Percentiles rank a stretch among this genome's conserved stretches.
phyloP scores from a whole-genome alignment of 2,888 invertebrate genomes.

The Athalia cordata region DNA sequence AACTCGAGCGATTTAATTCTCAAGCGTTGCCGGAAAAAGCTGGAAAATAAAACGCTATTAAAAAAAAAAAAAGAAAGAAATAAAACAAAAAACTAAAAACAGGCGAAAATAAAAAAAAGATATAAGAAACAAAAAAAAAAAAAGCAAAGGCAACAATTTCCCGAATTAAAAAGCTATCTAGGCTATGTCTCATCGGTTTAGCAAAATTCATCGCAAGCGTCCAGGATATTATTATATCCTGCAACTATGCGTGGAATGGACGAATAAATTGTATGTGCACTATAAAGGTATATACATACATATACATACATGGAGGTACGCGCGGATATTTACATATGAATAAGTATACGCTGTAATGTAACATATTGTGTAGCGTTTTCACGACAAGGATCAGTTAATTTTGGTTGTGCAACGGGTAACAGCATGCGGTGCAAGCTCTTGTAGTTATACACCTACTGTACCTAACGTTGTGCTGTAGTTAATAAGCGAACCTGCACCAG shows the following conservation, averaged over 20 bases:
- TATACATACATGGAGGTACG: no score
- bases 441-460: no score
- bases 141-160: background rate
- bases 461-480: no score
- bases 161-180: background rate
- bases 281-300: no score
- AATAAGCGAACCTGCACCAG: no score
- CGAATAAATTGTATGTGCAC: no score
- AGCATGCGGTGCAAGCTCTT: no score
- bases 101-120: background rate
- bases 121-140: background rate
- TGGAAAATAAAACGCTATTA: slow-evolving; percentile 30
- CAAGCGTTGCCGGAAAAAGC: slow-evolving; percentile 24
- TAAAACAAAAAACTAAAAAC: background rate
- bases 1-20: slow-evolving; percentile 65
- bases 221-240: no score
- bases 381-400: slow-evolving; percentile 66
- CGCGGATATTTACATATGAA: background rate
- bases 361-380: slow-evolving; percentile 1
- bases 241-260: no score
- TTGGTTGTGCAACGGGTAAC: slow-evolving; percentile 54
- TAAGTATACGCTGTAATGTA: background rate
- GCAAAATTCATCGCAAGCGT: no score
- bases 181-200: no score
- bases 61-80: background rate